Evolutionary conservation across 1,140 invertebrate species (phyloP).

Genomic region (Anagrus nilaparvatae): DNA sequence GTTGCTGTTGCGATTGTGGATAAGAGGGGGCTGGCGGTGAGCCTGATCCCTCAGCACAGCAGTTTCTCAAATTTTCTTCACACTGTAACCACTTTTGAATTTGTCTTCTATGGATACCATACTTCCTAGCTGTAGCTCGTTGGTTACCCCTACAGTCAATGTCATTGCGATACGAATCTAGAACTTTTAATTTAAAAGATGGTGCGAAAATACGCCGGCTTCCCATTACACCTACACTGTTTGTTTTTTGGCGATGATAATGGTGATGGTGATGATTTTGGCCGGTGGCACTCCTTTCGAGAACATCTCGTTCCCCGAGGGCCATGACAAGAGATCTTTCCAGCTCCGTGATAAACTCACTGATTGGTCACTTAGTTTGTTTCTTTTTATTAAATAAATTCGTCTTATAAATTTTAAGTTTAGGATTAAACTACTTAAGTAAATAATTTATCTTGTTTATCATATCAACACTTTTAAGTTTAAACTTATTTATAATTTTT

Average conservation of each 20-base stretch:
- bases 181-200: constrained; percentile 74
- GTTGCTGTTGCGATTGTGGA: not conserved
- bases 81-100: constrained; percentile 84
- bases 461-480: too few relatives aligned
- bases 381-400: too few relatives aligned
- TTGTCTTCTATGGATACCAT: constrained; percentile 73
- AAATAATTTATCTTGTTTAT: too few relatives aligned
- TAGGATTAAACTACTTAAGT: too few relatives aligned
- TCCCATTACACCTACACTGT: constrained; percentile 49
- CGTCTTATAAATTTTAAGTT: too few relatives aligned
- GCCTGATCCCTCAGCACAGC: constrained; percentile 44
- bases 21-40: not conserved
- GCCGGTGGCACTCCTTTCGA: not conserved
- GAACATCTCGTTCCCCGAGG: constrained; percentile 2
- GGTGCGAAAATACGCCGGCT: constrained; percentile 74
- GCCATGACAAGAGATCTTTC: too few relatives aligned
- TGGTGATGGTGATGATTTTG: not conserved
- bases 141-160: constrained; percentile 77
- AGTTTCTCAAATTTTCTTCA: constrained; percentile 60
- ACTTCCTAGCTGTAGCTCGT: constrained; percentile 74
- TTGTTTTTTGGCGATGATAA: too few relatives aligned
- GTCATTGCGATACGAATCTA: constrained; percentile 73
- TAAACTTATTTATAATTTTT: too few relatives aligned
- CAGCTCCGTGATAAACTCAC: too few relatives aligned
- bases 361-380: too few relatives aligned